These are phyloP conservation scores for Sebastes itinus DNA, from an alignment of 2,797 vertebrate species.

Conservation along the genomic window DNA sequence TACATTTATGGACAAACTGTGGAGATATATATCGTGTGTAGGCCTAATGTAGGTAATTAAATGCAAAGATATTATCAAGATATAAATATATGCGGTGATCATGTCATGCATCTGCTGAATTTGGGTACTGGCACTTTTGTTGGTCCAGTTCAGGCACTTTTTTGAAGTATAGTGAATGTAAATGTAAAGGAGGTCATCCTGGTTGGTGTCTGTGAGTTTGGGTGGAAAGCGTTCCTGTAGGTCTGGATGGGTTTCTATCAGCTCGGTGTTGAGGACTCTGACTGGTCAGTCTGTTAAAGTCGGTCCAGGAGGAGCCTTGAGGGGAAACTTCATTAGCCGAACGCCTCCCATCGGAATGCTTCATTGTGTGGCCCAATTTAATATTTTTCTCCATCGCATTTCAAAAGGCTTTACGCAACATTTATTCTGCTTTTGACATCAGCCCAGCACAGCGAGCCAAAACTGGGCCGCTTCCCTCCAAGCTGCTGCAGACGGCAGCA, in stretches of 20 bases:
- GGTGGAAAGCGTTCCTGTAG: slow-evolving; percentile 41
- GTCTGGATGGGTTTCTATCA: slow-evolving; percentile 53
- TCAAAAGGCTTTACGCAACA: slow-evolving; percentile 54
- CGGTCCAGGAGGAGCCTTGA: slow-evolving; percentile 4
- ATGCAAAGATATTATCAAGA: no score
- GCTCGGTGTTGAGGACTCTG: slow-evolving; percentile 17
- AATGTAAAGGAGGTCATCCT: not conserved
- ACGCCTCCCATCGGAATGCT: slow-evolving; percentile 28
- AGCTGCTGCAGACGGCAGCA: slow-evolving; percentile 43
- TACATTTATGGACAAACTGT: no score
- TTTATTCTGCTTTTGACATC: slow-evolving; percentile 54
- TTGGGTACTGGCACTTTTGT: no score
- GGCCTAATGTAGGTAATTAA: no score
- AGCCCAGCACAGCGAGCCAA: slow-evolving; percentile 40
- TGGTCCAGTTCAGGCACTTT: not conserved
- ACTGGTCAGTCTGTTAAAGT: slow-evolving; percentile 32
- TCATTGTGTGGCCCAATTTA: slow-evolving; percentile 50
- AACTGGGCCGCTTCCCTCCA: slow-evolving; percentile 18
- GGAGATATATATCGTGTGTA: no score
- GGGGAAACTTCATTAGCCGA: slow-evolving; percentile 21
- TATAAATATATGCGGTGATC: no score
- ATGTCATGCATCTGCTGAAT: no score
- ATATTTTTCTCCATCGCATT: slow-evolving; percentile 36
- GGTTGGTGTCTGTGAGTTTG: not conserved
- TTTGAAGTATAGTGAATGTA: not conserved